These are phyloP conservation scores for Rhinogobius similis DNA, from an alignment of 2,113 vertebrate genomes.

Conservation along the genomic window DNA sequence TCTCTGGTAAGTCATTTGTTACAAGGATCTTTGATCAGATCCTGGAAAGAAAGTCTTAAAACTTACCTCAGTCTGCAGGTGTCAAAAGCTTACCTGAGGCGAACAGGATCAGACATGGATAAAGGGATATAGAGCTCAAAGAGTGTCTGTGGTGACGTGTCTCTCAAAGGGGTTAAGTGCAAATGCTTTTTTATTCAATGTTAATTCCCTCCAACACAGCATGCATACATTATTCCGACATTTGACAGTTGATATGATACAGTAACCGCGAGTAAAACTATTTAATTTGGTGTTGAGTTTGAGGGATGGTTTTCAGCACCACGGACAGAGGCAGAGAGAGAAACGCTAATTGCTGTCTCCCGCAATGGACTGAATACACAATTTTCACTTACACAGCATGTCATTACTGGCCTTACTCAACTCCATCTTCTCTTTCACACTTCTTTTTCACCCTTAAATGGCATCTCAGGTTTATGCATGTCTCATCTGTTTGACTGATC, in stretches of 20 bases:
- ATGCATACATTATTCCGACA: neutral
- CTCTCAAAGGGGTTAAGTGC: neutral
- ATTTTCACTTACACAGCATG: too few species aligned
- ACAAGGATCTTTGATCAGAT: neutral
- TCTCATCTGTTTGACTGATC: slow-evolving; percentile 20
- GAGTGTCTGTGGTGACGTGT: neutral
- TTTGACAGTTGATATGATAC: neutral
- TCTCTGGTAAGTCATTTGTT: neutral
- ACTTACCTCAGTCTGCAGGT: neutral
- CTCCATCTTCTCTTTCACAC: neutral
- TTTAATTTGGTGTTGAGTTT: neutral
- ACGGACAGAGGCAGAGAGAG: neutral
- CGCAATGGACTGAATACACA: too few species aligned
- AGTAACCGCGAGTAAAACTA: neutral
- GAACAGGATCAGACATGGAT: neutral
- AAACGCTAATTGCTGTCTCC: neutral
- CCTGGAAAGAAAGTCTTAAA: neutral
- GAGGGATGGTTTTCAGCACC: neutral
- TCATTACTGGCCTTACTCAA: neutral
- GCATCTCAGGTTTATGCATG: neutral
- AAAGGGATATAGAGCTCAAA: neutral
- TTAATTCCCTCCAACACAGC: neutral
- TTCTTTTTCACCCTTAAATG: neutral
- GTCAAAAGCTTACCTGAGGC: slow-evolving; percentile 3
- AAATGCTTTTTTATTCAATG: neutral